Percentiles rank a stretch among this genome's conserved stretches.
Conservation (phyloP, 64 coral and sea anemone genomes). For the Cladopsammia gracilis region DNA sequence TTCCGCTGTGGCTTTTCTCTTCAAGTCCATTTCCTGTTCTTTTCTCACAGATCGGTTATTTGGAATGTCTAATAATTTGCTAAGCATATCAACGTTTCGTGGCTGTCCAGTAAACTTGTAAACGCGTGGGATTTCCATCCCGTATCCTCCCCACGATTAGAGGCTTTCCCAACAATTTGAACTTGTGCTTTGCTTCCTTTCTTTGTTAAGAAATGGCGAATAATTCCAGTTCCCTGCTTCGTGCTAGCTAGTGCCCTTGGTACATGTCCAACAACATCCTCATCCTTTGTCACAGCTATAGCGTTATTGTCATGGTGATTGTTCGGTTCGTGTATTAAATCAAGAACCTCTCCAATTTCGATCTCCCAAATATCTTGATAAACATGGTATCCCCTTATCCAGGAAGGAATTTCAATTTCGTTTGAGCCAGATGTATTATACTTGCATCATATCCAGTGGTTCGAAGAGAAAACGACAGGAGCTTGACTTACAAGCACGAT, state of each 20-base stretch:
- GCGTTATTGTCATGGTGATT: constrained; percentile 52
- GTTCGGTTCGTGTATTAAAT: constrained; percentile 28
- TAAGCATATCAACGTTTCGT: not conserved
- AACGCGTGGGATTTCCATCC: too few relatives aligned
- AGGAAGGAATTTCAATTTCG: constrained; percentile 28
- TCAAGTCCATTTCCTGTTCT: not conserved
- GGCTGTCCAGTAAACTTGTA: too few relatives aligned
- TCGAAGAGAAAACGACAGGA: constrained; percentile 52
- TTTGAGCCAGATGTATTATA: constrained; percentile 35
- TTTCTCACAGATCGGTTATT: constrained; percentile 5
- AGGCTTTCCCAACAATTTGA: constrained; percentile 14
- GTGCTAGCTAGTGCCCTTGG: constrained; percentile 47
- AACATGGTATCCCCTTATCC: constrained; percentile 22
- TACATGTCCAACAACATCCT: constrained; percentile 52
- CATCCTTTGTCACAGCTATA: constrained; percentile 32
- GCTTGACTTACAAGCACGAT: constrained; percentile 65
- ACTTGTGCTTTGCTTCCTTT: constrained; percentile 16
- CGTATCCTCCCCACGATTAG: too few relatives aligned
- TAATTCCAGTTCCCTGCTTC: constrained; percentile 64
- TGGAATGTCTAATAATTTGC: constrained; percentile 20
- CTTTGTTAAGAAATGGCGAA: constrained; percentile 69
- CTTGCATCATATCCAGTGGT: constrained; percentile 35
- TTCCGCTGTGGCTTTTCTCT: not conserved
- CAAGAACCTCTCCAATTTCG: constrained; percentile 23
- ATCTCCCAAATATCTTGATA: constrained; percentile 21